A percentile compares a stretch with the other conserved stretches of the same genome.
phyloP scores from a whole-genome alignment of 1,140 invertebrate species.

The Rhyacophila brunnea region DNA sequence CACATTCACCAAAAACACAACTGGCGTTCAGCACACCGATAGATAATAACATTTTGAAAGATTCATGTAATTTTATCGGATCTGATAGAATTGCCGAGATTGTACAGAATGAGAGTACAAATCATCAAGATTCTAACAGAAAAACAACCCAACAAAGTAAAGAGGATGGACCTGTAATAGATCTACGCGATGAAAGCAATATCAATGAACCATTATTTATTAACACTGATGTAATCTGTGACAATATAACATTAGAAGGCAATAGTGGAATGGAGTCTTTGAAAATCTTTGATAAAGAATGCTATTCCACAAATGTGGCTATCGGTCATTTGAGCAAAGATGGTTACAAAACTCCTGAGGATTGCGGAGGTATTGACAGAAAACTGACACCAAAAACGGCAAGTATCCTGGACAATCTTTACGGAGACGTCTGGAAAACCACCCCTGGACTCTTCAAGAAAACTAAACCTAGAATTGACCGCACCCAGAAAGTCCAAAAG shows the following conservation, averaged over 20 bases:
- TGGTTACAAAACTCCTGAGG: background rate
- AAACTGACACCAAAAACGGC: conserved; percentile 18
- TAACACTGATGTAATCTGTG: too few relatives aligned
- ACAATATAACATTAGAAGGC: background rate
- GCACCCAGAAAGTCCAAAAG: background rate
- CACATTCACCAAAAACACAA: background rate
- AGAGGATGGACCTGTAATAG: too few relatives aligned
- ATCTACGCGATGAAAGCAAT: too few relatives aligned
- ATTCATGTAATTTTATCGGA: background rate
- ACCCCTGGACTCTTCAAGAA: conserved; percentile 32
- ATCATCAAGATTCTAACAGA: background rate
- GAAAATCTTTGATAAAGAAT: background rate
- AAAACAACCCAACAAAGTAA: background rate
- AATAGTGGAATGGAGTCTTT: background rate
- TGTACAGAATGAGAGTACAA: background rate
- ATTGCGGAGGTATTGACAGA: background rate
- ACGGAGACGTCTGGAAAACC: conserved; percentile 28
- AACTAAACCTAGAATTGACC: conserved; percentile 1
- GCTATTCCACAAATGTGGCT: background rate
- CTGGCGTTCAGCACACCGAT: conserved; percentile 5
- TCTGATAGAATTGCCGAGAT: background rate
- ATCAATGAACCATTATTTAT: background rate
- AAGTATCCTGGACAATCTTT: conserved; percentile 26
- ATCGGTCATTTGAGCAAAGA: background rate
- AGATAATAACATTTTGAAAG: background rate